Evolutionary conservation across 1,140 invertebrate species (phyloP).

Genomic region (Araneus ventricosus): DNA sequence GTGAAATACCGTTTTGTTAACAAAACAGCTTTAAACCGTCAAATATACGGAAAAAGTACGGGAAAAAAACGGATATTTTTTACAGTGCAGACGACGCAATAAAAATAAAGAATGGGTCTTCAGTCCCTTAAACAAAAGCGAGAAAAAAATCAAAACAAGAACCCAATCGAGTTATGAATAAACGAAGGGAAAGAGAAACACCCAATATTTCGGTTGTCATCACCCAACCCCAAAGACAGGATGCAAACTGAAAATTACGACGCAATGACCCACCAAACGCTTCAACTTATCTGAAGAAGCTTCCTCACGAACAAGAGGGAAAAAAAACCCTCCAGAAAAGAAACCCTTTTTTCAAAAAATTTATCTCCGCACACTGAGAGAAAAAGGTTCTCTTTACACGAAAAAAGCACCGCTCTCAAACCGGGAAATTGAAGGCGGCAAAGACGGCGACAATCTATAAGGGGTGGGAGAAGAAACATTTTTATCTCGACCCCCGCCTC

Average conservation of each 20-base stretch:
- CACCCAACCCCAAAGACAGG: not conserved
- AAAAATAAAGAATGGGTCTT: no score
- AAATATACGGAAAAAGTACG: no score
- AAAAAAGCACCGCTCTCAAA: not conserved
- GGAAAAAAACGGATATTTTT: no score
- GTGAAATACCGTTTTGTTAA: no score
- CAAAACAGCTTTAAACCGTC: no score
- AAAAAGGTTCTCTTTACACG: slow-evolving; percentile 12
- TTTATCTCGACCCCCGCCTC: slow-evolving; percentile 48
- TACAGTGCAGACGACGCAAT: no score
- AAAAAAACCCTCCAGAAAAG: not conserved
- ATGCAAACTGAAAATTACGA: slow-evolving; percentile 9
- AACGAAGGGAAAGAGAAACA: not conserved
- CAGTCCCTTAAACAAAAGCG: not conserved
- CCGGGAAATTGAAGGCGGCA: slow-evolving; percentile 28
- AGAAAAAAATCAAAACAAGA: not conserved
- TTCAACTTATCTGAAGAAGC: slow-evolving; percentile 17
- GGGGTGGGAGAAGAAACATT: slow-evolving; percentile 3
- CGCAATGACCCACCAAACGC: not conserved
- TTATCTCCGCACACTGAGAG: slow-evolving; percentile 16
- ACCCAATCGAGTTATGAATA: not conserved
- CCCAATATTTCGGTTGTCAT: not conserved
- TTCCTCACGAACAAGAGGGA: not conserved
- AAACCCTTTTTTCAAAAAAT: slow-evolving; percentile 36
- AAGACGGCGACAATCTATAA: slow-evolving; percentile 22